Conservation (phyloP, 2,113 vertebrate genomes). For the Petaurus breviceps region DNA sequence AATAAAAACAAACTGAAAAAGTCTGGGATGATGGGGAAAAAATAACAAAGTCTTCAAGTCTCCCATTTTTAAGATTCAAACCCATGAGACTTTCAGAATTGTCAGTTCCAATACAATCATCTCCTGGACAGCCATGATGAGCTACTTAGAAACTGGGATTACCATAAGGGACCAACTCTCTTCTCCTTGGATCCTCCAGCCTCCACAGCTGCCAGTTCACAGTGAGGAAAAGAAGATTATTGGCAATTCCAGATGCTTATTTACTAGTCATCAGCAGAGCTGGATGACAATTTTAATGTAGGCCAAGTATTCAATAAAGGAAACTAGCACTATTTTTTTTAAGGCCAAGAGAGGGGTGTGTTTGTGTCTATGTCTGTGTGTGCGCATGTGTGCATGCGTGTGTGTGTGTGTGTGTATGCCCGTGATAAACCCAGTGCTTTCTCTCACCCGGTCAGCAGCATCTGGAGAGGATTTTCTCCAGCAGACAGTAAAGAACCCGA, state of each 20-base stretch:
- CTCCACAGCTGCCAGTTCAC: neutral
- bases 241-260: slow-evolving; percentile 49
- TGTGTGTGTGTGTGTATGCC: slow-evolving; percentile 21
- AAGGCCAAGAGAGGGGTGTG: slow-evolving; percentile 69
- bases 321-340: slow-evolving; percentile 55
- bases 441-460: slow-evolving; percentile 86
- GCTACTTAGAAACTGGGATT: neutral
- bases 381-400: slow-evolving; percentile 59
- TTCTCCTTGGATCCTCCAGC: neutral
- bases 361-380: neutral
- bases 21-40: neutral
- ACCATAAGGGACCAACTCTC: neutral
- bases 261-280: slow-evolving; percentile 51
- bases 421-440: slow-evolving; percentile 74
- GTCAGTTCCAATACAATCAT: neutral
- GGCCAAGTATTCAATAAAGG: slow-evolving; percentile 45
- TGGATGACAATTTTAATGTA: slow-evolving; percentile 63
- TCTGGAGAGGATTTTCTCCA: slow-evolving; percentile 98
- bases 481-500: slow-evolving; percentile 99
- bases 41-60: neutral
- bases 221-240: neutral
- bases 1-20: neutral
- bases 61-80: neutral
- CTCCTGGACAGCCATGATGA: neutral
- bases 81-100: neutral